phyloP scores from a whole-genome alignment of 1,140 invertebrate genomes.

The Dryas iulia region DNA sequence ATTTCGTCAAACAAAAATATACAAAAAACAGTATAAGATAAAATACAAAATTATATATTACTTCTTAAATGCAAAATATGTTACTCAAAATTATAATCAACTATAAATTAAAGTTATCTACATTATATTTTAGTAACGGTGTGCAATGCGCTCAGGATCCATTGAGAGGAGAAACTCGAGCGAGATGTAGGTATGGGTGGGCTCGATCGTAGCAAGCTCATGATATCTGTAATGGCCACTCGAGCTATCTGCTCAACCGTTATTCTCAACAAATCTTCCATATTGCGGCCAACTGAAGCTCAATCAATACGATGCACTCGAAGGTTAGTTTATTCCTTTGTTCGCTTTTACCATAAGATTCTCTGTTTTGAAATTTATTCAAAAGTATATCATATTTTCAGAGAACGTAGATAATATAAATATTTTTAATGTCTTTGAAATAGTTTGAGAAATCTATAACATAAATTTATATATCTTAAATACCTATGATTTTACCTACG shows the following conservation, averaged over 20 bases:
- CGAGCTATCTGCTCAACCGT: slow-evolving; percentile 62
- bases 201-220: slow-evolving; percentile 50
- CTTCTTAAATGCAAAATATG: no score
- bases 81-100: no score
- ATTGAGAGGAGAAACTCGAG: slow-evolving; percentile 44
- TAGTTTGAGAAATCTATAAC: no score
- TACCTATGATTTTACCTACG: no score
- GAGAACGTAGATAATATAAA: background rate
- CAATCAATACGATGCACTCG: slow-evolving; percentile 62
- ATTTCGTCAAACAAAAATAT: no score
- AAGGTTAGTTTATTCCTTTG: slow-evolving; percentile 40
- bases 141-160: slow-evolving; percentile 29
- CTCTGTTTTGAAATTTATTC: slow-evolving; percentile 6
- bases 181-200: slow-evolving; percentile 47
- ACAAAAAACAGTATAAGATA: no score
- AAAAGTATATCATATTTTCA: background rate
- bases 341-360: slow-evolving; percentile 28
- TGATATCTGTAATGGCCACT: slow-evolving; percentile 74
- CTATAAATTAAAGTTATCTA: background rate
- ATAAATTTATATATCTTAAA: no score
- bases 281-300: slow-evolving; percentile 63
- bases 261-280: slow-evolving; percentile 73
- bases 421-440: no score
- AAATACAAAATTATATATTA: no score
- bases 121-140: slow-evolving; percentile 19